Base-by-base conservation (phyloP, 2,888 invertebrate species). In the Oscheius myriophilus region DNA sequence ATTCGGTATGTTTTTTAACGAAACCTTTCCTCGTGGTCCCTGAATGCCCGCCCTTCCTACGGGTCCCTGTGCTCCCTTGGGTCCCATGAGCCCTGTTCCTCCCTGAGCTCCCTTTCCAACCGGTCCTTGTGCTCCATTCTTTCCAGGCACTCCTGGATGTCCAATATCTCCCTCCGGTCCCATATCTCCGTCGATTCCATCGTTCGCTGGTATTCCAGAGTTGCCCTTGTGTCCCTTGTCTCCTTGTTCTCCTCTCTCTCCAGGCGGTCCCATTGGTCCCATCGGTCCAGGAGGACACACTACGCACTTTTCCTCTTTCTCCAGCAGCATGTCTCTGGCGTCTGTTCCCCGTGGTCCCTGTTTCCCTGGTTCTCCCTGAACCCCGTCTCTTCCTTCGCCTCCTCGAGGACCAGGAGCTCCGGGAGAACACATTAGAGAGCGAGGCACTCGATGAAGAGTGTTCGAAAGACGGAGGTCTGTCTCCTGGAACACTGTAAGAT, bases 241-340 rank as follows among this genome's bases (percentile, higher is more conserved):
- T 26, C 78, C 78, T 9, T 39, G 45, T 21, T 62, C 68, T 23
- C 61, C 61, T n/a, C 62, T 62, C 4, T 68, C 68, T 1, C 62
- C 78, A 2, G 78, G 79, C 6, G 77, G 72, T 55, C 77, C 78
- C 21, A 73, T 73, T 1, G 78, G 79, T 61, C 80, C 79, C 9
- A 70, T 62, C 21, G 70, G 72, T 23, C 80, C 80, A 25, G 72
- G 73, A 14, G 80, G 80, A 58, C 80, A 80, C 6, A 82, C 72
- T 18, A 84, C 78, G 54, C 84, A 84, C 63, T 83, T 80, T 43
- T 78, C 71, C 52, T 82, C 82, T 51, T 82, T 78, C 69, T 84
- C 83, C 43, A 81, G 67, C 61, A 85, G 67, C 39, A 84, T 79
- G 43, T 79, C 78, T 14, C 79, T 65, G 0, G 84, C 84, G 65